Evolutionary conservation across 2,888 invertebrate genomes (phyloP), one percentile per base, ranked within the genome.

Genomic region (Punctoribates punctum): DNA sequence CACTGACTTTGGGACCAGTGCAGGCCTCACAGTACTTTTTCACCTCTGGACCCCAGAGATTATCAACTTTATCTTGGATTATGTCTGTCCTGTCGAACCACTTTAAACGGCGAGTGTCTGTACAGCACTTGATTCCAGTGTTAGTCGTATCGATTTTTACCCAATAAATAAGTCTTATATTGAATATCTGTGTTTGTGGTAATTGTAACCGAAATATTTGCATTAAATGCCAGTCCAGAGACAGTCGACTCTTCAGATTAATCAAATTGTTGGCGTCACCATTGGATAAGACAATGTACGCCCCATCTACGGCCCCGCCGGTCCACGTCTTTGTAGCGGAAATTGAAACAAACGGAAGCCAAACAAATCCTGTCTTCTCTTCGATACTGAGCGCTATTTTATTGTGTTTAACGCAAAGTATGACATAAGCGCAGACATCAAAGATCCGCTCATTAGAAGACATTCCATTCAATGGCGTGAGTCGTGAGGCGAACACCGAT

Each of bases 1-100:
- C 42, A 3, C 8, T 8, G 3, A 34, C 34, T 34, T 34, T 34
- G 3, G 34, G 34, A 34, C 34, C 34, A 34, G 34, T 34, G 34
- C 34, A 6, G 1, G 5, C 4, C 34, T n/a, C 4, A n/a, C 57
- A 29, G 57, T 13, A 57, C 25, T 25, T 13, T 4, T 17, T n/a
- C 23, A 78, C 60, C 25, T 78, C 78, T 25, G 78, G 78, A 0
- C 78, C 78, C 78, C 78, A 78, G 17, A 78, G 38, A 51, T 78
- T 60, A 20, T 57, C 20, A 5, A 72, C 20, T 29, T 73, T 73
- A n/a, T 38, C 15, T 17, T 17, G n/a, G 20, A 23, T 42, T 0
- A 76, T 20, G 13, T 77, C 73, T 2, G 46, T 34, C n/a, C 60
- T 17, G 9, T 73, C 17, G 20, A 57, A 13, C 78, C 78, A 78